phyloP scores from a whole-genome alignment of 1,140 invertebrate genomes.

The Caenorhabditis briggsae region DNA sequence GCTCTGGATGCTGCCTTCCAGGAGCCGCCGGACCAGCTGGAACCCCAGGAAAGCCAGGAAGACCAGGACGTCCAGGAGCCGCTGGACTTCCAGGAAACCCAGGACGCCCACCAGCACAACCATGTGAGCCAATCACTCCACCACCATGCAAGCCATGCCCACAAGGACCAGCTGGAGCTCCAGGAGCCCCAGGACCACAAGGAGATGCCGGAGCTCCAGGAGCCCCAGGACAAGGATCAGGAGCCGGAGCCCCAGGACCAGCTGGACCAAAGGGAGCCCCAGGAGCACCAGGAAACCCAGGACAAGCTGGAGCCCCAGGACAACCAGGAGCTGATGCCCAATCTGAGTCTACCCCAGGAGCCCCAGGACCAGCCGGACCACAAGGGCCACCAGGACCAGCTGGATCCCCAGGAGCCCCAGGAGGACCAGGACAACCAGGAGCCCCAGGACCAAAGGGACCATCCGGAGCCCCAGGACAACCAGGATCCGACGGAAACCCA shows the following conservation, averaged over 20 bases:
- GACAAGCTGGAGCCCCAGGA: slow-evolving; percentile 58
- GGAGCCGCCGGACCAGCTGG: slow-evolving; percentile 60
- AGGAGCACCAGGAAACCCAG: slow-evolving; percentile 58
- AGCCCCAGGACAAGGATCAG: slow-evolving; percentile 28
- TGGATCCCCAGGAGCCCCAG: slow-evolving; percentile 43
- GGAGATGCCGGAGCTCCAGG: slow-evolving; percentile 62
- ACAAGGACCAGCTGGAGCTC: slow-evolving; percentile 51
- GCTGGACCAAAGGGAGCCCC: slow-evolving; percentile 58
- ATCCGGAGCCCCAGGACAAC: slow-evolving; percentile 61
- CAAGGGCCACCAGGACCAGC: slow-evolving; percentile 59
- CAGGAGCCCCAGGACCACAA: slow-evolving; percentile 59
- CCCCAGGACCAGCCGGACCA: slow-evolving; percentile 57
- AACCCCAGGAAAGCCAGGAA: slow-evolving; percentile 60
- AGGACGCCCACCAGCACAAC: slow-evolving; percentile 57
- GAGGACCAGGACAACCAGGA: slow-evolving; percentile 56
- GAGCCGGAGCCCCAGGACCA: slow-evolving; percentile 57
- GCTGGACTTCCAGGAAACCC: slow-evolving; percentile 61
- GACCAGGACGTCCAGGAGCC: slow-evolving; percentile 55
- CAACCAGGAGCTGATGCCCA: slow-evolving; percentile 58
- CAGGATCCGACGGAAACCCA: slow-evolving; percentile 61
- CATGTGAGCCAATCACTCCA: slow-evolving; percentile 62
- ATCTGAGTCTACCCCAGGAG: slow-evolving; percentile 46
- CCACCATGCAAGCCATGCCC: slow-evolving; percentile 61
- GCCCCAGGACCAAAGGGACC: slow-evolving; percentile 62
- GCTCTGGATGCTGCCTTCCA: slow-evolving; percentile 59